phyloP scores from a whole-genome alignment of 2,113 vertebrate species.

The Caretta caretta region DNA sequence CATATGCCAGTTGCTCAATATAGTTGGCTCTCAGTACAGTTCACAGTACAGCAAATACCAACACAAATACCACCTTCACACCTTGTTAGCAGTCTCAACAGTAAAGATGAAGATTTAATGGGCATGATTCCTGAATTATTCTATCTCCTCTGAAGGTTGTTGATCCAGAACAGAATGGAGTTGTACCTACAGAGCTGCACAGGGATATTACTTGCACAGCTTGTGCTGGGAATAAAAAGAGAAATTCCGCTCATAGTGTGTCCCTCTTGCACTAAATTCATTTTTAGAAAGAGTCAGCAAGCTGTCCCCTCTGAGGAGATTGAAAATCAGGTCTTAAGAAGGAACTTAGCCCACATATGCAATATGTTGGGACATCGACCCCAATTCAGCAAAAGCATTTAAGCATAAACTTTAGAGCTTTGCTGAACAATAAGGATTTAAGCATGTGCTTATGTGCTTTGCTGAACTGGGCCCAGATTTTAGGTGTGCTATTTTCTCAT shows the following conservation, averaged over 20 bases:
- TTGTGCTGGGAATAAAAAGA: not conserved
- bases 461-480: rapidly evolving
- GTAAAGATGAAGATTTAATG: not conserved
- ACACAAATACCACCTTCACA: not conserved
- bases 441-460: not conserved
- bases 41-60: not conserved
- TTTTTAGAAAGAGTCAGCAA: not conserved
- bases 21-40: not conserved
- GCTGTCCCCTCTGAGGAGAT: not conserved
- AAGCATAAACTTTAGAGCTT: not conserved
- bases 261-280: not conserved
- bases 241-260: not conserved
- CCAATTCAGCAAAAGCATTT: not conserved
- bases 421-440: not conserved
- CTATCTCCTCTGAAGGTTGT: not conserved
- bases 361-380: not conserved
- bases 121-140: not conserved
- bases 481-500: not conserved
- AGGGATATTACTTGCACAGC: not conserved
- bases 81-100: not conserved
- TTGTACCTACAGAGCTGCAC: not conserved
- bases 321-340: not conserved
- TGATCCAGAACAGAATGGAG: not conserved
- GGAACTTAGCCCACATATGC: not conserved
- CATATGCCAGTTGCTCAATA: not conserved